Evolutionary conservation across 92 coral and sea anemone species (phyloP).

Genomic region (Paramuricea clavata): DNA sequence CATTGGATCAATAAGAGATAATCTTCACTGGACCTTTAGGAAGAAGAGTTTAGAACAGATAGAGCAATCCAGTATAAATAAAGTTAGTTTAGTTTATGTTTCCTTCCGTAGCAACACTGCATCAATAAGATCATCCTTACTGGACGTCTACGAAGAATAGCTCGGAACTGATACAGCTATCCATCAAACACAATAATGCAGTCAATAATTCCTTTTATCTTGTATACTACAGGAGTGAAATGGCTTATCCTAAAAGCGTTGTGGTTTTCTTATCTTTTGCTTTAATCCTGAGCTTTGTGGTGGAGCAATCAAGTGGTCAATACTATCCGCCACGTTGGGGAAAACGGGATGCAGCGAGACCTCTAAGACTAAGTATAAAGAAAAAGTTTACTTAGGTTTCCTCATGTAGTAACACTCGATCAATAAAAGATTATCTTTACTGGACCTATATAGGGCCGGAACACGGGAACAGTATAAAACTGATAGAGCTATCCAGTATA

Average conservation of each 20-base stretch:
- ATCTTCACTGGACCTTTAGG: too few species aligned
- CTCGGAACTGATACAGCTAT: too few species aligned
- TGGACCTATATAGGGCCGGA: too few species aligned
- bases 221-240: not conserved
- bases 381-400: too few species aligned
- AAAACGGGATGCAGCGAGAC: not conserved
- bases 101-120: not conserved
- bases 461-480: too few species aligned
- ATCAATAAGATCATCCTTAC: not conserved
- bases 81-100: not conserved
- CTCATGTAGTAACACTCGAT: too few species aligned
- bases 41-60: too few species aligned
- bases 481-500: too few species aligned
- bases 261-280: not conserved
- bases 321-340: conserved; percentile 38
- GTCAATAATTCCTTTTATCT: not conserved
- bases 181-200: too few species aligned
- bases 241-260: not conserved
- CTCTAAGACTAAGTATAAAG: too few species aligned
- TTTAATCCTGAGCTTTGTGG: not conserved
- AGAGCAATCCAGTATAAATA: not conserved
- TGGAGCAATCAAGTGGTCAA: conserved; percentile 5
- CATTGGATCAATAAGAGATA: too few species aligned
- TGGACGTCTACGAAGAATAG: not conserved
- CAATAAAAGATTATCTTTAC: too few species aligned